phyloP scores from a whole-genome alignment of 2,888 invertebrate genomes.

The Caenorhabditis sp. region DNA sequence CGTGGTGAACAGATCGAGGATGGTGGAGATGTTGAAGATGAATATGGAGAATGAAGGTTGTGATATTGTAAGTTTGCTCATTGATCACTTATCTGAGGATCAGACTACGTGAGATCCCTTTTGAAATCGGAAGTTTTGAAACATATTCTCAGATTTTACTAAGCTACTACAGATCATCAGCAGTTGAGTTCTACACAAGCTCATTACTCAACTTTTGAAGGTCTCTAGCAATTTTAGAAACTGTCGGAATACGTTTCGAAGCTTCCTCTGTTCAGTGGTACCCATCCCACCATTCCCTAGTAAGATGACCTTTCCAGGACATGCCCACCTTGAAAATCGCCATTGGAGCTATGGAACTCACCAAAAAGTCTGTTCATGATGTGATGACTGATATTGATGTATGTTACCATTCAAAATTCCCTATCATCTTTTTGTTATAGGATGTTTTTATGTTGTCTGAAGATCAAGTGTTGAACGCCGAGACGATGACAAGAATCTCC shows the following conservation, averaged over 20 bases:
- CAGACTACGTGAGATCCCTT: too few relatives aligned
- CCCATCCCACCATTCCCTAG: not conserved
- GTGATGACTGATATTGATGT: conserved; percentile 95
- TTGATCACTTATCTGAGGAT: too few relatives aligned
- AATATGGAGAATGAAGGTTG: conserved; percentile 82
- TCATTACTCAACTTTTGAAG: too few relatives aligned
- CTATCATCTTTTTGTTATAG: conserved; percentile 86
- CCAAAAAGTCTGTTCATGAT: conserved; percentile 93
- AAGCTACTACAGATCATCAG: too few relatives aligned
- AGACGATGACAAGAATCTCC: conserved; percentile 97
- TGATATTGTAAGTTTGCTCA: conserved; percentile 34
- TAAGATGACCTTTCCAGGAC: conserved; percentile 70
- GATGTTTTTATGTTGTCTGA: conserved; percentile 97
- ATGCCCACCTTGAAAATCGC: conserved; percentile 80
- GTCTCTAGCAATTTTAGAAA: too few relatives aligned
- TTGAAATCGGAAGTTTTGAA: too few relatives aligned
- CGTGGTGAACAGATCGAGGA: conserved; percentile 45
- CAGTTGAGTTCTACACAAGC: too few relatives aligned
- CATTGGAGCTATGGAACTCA: conserved; percentile 93
- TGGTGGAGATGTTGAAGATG: conserved; percentile 92
- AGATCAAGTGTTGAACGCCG: conserved; percentile 92
- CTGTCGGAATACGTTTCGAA: too few relatives aligned
- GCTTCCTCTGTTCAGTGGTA: too few relatives aligned
- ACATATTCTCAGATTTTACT: too few relatives aligned
- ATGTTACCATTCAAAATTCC: not conserved